phyloP scores from a whole-genome alignment of 2,888 invertebrate species.

The Eristalinus sepulchralis region DNA sequence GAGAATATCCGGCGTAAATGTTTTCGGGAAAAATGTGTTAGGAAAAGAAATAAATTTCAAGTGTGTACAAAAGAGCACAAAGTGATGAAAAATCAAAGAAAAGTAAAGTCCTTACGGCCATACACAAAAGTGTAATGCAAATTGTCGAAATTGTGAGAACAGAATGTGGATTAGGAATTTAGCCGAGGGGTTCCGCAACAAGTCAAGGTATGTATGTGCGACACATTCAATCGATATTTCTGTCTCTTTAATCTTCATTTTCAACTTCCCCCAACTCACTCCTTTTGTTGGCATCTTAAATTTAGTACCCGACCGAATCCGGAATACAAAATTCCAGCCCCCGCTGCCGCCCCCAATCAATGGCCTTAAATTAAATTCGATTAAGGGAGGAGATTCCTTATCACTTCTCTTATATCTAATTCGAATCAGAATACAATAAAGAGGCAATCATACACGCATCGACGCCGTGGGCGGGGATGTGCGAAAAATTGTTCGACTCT shows the following conservation, averaged over 20 bases:
- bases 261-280: not conserved
- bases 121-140: slow-evolving; percentile 70
- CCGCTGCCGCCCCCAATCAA: slow-evolving; percentile 42
- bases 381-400: slow-evolving; percentile 63
- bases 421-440: slow-evolving; percentile 68
- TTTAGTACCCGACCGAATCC: not conserved
- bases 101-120: slow-evolving; percentile 60
- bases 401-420: slow-evolving; percentile 66
- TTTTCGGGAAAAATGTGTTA: slow-evolving; percentile 47
- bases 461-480: slow-evolving; percentile 27
- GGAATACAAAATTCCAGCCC: slow-evolving; percentile 20
- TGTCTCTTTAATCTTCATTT: not conserved
- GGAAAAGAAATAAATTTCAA: slow-evolving; percentile 31
- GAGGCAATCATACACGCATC: slow-evolving; percentile 57
- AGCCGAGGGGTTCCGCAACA: slow-evolving; percentile 72
- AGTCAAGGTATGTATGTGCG: slow-evolving; percentile 65
- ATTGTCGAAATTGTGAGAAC: slow-evolving; percentile 68
- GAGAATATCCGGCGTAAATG: slow-evolving; percentile 7
- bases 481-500: slow-evolving; percentile 50
- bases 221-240: slow-evolving; percentile 47
- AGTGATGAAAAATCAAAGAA: slow-evolving; percentile 69
- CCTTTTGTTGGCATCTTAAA: not conserved
- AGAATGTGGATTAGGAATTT: slow-evolving; percentile 71
- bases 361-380: slow-evolving; percentile 65
- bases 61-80: slow-evolving; percentile 43